Conservation (phyloP, 2,888 invertebrate species). For the Athrips mouffetella region DNA sequence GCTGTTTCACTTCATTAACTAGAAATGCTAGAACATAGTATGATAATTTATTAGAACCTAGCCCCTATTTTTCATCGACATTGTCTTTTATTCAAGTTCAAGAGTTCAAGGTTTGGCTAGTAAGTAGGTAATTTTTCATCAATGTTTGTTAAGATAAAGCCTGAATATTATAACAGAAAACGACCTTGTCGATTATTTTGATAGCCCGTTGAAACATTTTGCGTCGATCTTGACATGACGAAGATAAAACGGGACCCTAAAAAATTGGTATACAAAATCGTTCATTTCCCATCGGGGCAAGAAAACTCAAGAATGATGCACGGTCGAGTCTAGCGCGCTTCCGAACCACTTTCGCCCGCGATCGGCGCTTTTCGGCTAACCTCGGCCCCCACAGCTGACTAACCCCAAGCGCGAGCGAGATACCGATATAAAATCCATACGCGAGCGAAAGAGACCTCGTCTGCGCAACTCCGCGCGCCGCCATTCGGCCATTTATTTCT, state of each 20-base stretch:
- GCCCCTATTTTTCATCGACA: background rate
- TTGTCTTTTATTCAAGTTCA: no score
- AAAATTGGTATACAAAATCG: slow-evolving; percentile 19
- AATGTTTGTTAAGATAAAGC: no score
- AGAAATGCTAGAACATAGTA: background rate
- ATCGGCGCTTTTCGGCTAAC: slow-evolving; percentile 58
- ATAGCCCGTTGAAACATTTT: background rate
- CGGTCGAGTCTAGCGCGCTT: slow-evolving; percentile 42
- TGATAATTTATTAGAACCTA: background rate
- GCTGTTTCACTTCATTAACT: background rate
- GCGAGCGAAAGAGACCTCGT: slow-evolving; percentile 39
- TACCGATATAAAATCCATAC: slow-evolving; percentile 25
- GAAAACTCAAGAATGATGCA: slow-evolving; percentile 33
- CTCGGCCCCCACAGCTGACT: slow-evolving; percentile 75
- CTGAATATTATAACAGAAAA: background rate
- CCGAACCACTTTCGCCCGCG: slow-evolving; percentile 68
- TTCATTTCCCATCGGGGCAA: slow-evolving; percentile 28
- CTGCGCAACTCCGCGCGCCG: slow-evolving; percentile 52
- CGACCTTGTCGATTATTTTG: no score
- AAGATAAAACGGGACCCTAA: slow-evolving; percentile 15
- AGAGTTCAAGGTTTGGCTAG: background rate
- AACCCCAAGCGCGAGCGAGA: slow-evolving; percentile 52
- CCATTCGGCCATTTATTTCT: slow-evolving; percentile 68
- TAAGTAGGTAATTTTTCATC: background rate
- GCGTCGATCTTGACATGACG: no score